Evolutionary conservation across 2,888 invertebrate species (phyloP).

Genomic region (Onthophagus sagittarius): DNA sequence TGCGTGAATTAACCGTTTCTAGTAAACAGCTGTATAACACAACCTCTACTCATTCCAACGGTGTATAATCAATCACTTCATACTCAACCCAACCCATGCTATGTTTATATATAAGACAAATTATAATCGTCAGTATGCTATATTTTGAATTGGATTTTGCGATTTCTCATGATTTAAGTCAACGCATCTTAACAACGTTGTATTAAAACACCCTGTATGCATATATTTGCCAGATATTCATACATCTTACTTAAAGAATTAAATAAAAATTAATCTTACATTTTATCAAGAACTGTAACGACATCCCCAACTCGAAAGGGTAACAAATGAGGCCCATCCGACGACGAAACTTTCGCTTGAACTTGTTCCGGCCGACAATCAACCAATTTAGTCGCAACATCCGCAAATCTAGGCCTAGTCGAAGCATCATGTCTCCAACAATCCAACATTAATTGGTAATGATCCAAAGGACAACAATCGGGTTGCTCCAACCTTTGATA

Average conservation of each 20-base stretch:
- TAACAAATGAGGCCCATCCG: constrained; percentile 62
- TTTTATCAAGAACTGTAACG: constrained; percentile 87
- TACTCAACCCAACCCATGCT: too few species aligned
- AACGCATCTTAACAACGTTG: too few species aligned
- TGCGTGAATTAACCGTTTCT: too few species aligned
- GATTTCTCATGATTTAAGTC: too few species aligned
- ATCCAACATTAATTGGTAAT: constrained; percentile 87
- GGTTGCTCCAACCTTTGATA: constrained; percentile 89
- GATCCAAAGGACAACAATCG: constrained; percentile 90
- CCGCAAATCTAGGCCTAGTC: constrained; percentile 85
- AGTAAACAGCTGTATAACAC: too few species aligned
- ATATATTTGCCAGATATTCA: too few species aligned
- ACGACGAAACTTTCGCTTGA: constrained; percentile 63
- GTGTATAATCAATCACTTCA: too few species aligned
- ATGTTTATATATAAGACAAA: too few species aligned
- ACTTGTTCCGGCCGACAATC: constrained; percentile 91
- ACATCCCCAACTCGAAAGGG: constrained; percentile 84
- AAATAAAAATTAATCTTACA: constrained; percentile 45
- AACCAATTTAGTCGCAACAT: constrained; percentile 72
- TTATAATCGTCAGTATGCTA: too few species aligned
- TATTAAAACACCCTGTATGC: too few species aligned
- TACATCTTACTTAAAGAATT: not conserved
- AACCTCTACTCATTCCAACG: too few species aligned
- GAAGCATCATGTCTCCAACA: constrained; percentile 95
- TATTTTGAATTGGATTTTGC: too few species aligned